Conservation (phyloP, 2,888 invertebrate genomes). For the Amblyjoppa fuscipennis region DNA sequence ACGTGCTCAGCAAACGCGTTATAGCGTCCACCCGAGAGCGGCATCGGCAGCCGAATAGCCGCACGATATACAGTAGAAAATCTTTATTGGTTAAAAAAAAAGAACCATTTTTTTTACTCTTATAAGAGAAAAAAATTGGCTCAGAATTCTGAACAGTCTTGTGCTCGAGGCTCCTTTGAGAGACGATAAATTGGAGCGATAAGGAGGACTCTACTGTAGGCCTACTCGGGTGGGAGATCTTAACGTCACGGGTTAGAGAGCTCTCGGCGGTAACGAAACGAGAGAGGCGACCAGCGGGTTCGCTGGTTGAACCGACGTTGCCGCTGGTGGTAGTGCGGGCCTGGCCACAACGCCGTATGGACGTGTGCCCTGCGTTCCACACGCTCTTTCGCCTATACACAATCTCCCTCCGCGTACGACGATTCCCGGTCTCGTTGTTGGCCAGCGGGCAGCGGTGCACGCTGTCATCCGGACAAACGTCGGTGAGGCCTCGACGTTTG, state of each 20-base stretch:
- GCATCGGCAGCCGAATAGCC: constrained; percentile 57
- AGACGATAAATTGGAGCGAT: constrained; percentile 9
- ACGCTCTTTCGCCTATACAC: constrained; percentile 5
- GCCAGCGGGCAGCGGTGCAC: constrained; percentile 51
- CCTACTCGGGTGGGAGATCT: constrained; percentile 59
- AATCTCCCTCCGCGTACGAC: not conserved
- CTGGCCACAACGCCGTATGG: constrained; percentile 49
- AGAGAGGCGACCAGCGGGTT: constrained; percentile 39
- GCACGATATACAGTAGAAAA: constrained; percentile 58
- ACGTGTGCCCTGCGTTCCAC: constrained; percentile 18
- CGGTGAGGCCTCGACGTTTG: constrained; percentile 49
- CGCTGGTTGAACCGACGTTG: constrained; percentile 52
- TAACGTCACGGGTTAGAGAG: constrained; percentile 63
- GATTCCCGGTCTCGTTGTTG: constrained; percentile 35
- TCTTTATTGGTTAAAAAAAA: not conserved
- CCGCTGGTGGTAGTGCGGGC: constrained; percentile 58
- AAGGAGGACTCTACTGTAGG: constrained; percentile 59
- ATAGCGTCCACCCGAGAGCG: constrained; percentile 55
- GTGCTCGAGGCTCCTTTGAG: not conserved
- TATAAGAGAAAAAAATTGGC: not conserved
- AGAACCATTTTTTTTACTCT: not conserved
- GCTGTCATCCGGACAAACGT: constrained; percentile 41
- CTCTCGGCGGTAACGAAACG: constrained; percentile 47
- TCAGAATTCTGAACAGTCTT: not conserved
- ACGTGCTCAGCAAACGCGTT: constrained; percentile 58